Base-by-base conservation (phyloP, 2,888 invertebrate genomes). In the Digitonthophagus gazella region DNA sequence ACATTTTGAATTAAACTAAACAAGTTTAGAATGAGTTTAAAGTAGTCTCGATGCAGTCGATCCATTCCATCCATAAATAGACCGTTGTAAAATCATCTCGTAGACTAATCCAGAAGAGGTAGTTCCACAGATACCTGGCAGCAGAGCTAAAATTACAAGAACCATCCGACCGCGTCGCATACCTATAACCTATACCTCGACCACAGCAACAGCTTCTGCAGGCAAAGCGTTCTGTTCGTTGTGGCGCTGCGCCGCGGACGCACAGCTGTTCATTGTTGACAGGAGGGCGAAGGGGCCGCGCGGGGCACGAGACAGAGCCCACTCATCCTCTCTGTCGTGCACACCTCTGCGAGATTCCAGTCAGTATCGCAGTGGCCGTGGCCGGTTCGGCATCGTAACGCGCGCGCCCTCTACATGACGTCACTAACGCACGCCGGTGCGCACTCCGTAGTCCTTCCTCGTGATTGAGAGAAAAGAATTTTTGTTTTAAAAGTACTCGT, bases 221-320 rank as follows among this genome's bases (percentile, higher is more conserved):
- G 15, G 57, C 57, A 18, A 15, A 19, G 57, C 57, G 57, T 57
- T 58, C 58, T 6, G 11, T 15, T 19, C 55, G 15, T 6, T 28
- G 63, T 55, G 55, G 67, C 55, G 63, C 44, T 54, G 67, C 54
- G n/a, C 58, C n/a, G 14, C 44, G 19, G 65, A 16, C 58, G 15
- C 19, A 58, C 68, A 68, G 68, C 68, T 68, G 68, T 68, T 65
- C 64, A 68, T 68, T 68, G 65, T 68, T 68, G 68, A 68, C 65
- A 65, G 56, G 57, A 58, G 58, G 16, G 64, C 19, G 20, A 56
- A 20, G 55, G 64, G 58, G 67, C 22, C 22, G 28, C 28, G 28
- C 8, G 11, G 28, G 2, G 28, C 28, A 11, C 28, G 28, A 44
- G 28, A 44, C 28, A 44, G 66, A 64, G 54, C 65, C 67, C 58